Evolutionary conservation across 2,113 vertebrate genomes (phyloP).

Genomic region (Nothobranchius furzeri): DNA sequence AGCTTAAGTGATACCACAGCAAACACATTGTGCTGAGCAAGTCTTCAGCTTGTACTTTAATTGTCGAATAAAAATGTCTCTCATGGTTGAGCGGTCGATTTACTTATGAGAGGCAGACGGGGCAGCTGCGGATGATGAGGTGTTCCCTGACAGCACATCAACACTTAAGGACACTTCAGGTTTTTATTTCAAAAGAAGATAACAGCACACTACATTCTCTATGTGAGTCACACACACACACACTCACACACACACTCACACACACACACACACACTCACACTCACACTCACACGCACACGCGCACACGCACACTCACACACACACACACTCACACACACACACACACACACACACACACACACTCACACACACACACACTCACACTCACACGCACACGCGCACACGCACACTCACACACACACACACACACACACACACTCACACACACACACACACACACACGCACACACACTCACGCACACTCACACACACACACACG

Average conservation of each 20-base stretch:
- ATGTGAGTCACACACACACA: conserved; percentile 1
- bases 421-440: background rate
- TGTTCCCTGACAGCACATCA: conserved; percentile 1
- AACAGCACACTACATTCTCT: conserved; percentile 6
- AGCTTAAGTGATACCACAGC: conserved; percentile 42
- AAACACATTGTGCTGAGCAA: conserved; percentile 28
- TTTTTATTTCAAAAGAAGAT: background rate
- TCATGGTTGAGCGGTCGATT: background rate
- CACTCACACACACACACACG: too few species aligned
- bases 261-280: too few species aligned
- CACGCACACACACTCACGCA: background rate
- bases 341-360: too few species aligned
- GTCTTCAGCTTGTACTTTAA: conserved; percentile 17
- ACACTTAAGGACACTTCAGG: background rate
- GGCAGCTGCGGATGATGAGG: background rate
- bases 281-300: too few species aligned
- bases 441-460: conserved; percentile 1
- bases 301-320: background rate
- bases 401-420: too few species aligned
- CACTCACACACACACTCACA: background rate
- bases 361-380: too few species aligned
- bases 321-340: conserved; percentile 4
- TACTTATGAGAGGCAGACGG: background rate
- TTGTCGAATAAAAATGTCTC: conserved; percentile 24
- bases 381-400: too few species aligned